Evolutionary conservation across 2,888 invertebrate species (phyloP).

Genomic region (Tinea semifulvella): DNA sequence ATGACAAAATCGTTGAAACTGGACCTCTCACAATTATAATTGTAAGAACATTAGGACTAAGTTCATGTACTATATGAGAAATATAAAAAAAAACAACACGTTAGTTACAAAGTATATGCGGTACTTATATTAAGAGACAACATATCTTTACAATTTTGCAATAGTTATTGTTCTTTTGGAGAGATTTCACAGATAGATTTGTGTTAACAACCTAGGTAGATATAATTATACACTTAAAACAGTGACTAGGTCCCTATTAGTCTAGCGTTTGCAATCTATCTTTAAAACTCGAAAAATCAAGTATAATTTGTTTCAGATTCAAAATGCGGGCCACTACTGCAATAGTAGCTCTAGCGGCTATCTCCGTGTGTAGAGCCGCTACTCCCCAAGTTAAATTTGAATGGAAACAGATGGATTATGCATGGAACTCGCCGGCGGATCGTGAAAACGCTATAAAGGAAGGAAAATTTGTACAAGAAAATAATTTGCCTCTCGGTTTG

Average conservation of each 20-base stretch:
- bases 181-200: background rate
- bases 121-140: too few relatives aligned
- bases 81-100: too few relatives aligned
- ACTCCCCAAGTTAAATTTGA: constrained; percentile 70
- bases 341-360: constrained; percentile 26
- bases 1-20: too few relatives aligned
- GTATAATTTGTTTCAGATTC: constrained; percentile 7
- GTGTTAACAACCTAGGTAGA: background rate
- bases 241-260: background rate
- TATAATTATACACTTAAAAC: constrained; percentile 6
- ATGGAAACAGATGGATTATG: constrained; percentile 75
- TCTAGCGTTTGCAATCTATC: background rate
- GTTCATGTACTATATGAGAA: too few relatives aligned
- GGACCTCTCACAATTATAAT: too few relatives aligned
- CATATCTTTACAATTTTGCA: constrained; percentile 5
- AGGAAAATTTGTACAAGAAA: constrained; percentile 68
- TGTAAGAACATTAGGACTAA: too few relatives aligned
- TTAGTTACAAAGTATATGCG: too few relatives aligned
- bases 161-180: constrained; percentile 1
- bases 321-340: constrained; percentile 35
- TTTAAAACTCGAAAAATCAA: background rate
- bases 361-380: constrained; percentile 41
- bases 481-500: constrained; percentile 76
- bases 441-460: constrained; percentile 68
- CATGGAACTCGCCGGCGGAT: constrained; percentile 70